Conservation (phyloP, 2,797 vertebrate genomes). For the Thaleichthys pacificus region DNA sequence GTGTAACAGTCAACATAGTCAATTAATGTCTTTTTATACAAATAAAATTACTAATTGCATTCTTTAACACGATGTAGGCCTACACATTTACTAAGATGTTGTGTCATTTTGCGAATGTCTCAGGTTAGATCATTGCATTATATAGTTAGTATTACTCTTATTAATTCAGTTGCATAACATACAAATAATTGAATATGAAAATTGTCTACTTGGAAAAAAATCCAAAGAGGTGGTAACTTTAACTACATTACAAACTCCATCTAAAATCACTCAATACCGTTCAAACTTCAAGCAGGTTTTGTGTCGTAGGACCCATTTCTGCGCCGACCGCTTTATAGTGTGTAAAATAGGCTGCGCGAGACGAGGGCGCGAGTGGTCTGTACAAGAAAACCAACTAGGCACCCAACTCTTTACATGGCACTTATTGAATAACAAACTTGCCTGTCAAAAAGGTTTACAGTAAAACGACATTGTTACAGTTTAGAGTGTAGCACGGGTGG, state of each 20-base stretch:
- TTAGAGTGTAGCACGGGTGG: too few species aligned
- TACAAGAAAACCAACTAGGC: too few species aligned
- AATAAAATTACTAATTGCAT: neutral
- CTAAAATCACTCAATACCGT: too few species aligned
- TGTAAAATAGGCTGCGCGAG: neutral
- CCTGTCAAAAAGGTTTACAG: too few species aligned
- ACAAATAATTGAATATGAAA: too few species aligned
- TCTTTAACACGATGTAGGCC: neutral
- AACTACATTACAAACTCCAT: too few species aligned
- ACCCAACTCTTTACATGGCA: constrained; percentile 8
- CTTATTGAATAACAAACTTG: neutral
- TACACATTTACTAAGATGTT: constrained; percentile 4
- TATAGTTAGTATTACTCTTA: too few species aligned
- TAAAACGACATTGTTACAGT: too few species aligned
- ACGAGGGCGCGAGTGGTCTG: too few species aligned
- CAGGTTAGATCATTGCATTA: constrained; percentile 7
- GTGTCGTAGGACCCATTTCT: too few species aligned
- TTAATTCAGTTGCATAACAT: too few species aligned
- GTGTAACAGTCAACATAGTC: neutral
- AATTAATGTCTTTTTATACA: neutral
- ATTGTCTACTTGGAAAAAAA: neutral
- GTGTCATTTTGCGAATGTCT: neutral
- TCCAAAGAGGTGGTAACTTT: neutral
- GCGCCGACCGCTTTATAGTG: neutral
- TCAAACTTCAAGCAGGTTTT: too few species aligned